These are phyloP conservation scores for Uria lomvia DNA, from an alignment of 2,113 vertebrate genomes.

Conservation along the genomic window DNA sequence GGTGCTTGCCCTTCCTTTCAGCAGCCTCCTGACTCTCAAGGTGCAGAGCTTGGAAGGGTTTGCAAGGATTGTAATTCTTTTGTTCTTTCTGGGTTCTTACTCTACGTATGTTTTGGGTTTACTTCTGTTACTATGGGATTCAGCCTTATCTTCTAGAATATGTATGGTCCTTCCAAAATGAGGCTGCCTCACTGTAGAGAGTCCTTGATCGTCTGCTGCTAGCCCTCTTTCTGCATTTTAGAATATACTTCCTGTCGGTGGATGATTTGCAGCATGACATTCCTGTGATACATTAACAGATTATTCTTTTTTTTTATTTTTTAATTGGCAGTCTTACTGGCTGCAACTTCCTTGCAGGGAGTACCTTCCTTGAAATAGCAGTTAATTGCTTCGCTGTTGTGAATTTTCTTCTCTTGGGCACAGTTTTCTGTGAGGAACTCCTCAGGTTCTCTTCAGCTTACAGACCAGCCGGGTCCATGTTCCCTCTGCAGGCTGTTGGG, in stretches of 20 bases:
- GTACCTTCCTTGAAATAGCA: neutral
- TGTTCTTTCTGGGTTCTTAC: neutral
- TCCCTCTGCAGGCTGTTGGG: neutral
- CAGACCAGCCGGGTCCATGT: neutral
- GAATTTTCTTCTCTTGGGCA: neutral
- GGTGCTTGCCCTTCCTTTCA: neutral
- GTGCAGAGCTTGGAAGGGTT: neutral
- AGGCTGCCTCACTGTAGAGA: neutral
- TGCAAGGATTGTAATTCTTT: neutral
- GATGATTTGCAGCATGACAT: neutral
- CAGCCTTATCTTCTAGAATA: neutral
- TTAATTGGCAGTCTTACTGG: neutral
- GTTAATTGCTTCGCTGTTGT: neutral
- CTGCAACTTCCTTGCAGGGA: neutral
- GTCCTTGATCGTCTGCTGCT: neutral
- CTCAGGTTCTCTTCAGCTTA: neutral
- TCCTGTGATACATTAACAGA: neutral
- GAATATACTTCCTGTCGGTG: neutral
- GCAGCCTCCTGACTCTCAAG: neutral
- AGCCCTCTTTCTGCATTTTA: neutral
- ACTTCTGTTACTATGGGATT: neutral
- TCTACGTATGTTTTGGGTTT: fast-evolving
- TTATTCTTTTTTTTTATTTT: neutral
- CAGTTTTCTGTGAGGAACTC: neutral
- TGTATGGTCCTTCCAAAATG: neutral